Percentiles rank a stretch among this genome's conserved stretches.
phyloP scores from a whole-genome alignment of 1,140 invertebrate genomes.

The Pachyrhynchus sulphureomaculatus region DNA sequence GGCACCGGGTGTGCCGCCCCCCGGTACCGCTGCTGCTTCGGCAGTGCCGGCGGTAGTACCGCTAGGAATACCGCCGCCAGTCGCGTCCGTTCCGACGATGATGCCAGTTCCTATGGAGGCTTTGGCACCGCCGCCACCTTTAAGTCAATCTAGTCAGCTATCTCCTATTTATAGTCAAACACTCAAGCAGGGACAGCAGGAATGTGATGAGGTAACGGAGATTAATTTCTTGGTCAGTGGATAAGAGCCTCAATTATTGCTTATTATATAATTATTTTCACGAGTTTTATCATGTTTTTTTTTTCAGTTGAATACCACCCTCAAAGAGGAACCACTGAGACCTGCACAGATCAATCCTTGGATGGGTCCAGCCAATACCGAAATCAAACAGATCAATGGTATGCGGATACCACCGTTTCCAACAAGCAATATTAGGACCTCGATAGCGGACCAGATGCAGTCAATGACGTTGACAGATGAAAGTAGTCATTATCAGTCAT shows the following conservation, averaged over 20 bases:
- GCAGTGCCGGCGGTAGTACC: conserved; percentile 51
- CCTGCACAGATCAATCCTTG: conserved; percentile 16
- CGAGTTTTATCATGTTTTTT: too few species aligned
- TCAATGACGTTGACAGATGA: conserved; percentile 54
- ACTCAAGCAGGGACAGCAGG: neutral
- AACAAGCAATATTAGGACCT: conserved; percentile 40
- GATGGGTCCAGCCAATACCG: conserved; percentile 7
- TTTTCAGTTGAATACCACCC: conserved; percentile 4
- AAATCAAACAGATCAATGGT: conserved; percentile 52
- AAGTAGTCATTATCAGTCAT: conserved; percentile 56
- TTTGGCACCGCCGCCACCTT: conserved; percentile 6
- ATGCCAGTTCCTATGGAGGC: conserved; percentile 19
- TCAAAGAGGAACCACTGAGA: conserved; percentile 15
- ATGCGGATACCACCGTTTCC: conserved; percentile 32
- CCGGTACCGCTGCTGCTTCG: too few species aligned
- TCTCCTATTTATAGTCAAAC: conserved; percentile 3
- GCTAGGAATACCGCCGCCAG: conserved; percentile 40
- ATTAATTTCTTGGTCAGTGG: too few species aligned
- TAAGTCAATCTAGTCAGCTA: conserved; percentile 17
- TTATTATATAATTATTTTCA: too few species aligned
- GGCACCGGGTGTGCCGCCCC: neutral
- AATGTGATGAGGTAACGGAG: conserved; percentile 24
- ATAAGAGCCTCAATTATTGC: too few species aligned
- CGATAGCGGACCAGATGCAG: conserved; percentile 54
- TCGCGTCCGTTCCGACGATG: neutral